phyloP scores from a whole-genome alignment of 2,888 invertebrate genomes.

The Dolichopus griseipennis region DNA sequence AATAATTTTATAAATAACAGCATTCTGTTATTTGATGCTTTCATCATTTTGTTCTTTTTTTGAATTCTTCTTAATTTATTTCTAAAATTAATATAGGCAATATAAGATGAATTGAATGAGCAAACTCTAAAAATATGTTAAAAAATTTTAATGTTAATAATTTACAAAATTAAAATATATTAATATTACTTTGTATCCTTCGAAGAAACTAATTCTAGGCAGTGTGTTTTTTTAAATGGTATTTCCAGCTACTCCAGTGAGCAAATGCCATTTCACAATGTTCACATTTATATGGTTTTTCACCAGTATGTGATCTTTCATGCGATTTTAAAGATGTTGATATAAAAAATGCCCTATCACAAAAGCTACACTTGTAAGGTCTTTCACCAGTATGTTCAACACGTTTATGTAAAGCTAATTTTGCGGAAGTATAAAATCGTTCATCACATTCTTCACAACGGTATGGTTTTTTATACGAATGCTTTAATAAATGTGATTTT shows the following conservation, averaged over 20 bases:
- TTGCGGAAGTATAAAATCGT: background rate
- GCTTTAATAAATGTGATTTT: background rate
- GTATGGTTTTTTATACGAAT: background rate
- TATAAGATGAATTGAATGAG: too few species aligned
- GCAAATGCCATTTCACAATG: background rate
- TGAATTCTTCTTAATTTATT: too few species aligned
- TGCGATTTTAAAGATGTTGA: background rate
- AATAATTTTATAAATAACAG: too few species aligned
- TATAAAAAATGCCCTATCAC: background rate
- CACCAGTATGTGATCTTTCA: background rate
- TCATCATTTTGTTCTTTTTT: too few species aligned
- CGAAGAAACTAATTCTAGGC: background rate
- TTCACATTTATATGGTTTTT: constrained; percentile 2
- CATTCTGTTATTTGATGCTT: too few species aligned
- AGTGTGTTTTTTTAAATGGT: background rate
- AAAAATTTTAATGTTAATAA: too few species aligned
- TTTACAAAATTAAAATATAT: too few species aligned
- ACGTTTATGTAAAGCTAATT: background rate
- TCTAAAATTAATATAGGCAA: too few species aligned
- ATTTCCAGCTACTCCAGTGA: background rate
- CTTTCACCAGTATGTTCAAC: background rate
- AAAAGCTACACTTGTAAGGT: background rate
- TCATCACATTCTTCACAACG: background rate
- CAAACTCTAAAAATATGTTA: too few species aligned
- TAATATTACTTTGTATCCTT: too few species aligned